Conservation (phyloP, 2,797 vertebrate genomes). For the Syncerus caffer region DNA sequence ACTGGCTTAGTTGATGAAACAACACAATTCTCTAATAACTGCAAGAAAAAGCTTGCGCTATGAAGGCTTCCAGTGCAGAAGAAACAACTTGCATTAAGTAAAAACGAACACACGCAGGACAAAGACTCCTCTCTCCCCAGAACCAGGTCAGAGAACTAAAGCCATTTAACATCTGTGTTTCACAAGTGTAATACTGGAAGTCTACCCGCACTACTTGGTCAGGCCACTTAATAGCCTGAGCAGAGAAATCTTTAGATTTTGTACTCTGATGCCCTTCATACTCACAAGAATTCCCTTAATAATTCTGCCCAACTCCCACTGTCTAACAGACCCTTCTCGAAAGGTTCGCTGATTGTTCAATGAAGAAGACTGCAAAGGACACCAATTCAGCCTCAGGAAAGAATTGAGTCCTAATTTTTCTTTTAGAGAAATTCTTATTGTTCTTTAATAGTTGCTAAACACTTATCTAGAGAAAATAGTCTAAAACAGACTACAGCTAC, state of each 20-base stretch:
- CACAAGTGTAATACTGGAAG: conserved; percentile 30
- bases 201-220: background rate
- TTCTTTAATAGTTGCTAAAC: conserved; percentile 23
- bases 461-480: background rate
- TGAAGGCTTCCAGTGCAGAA: conserved; percentile 21
- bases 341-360: background rate
- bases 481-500: background rate
- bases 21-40: conserved; percentile 1
- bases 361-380: conserved; percentile 5
- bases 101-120: conserved; percentile 30
- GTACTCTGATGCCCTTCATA: background rate
- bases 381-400: conserved; percentile 6
- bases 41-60: background rate
- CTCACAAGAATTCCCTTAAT: background rate
- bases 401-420: background rate
- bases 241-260: background rate
- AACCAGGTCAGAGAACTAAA: conserved; percentile 71
- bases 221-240: background rate
- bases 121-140: conserved; percentile 54
- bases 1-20: background rate
- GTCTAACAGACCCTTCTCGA: background rate
- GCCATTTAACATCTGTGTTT: conserved; percentile 33
- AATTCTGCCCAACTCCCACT: background rate
- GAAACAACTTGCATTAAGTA: conserved; percentile 23
- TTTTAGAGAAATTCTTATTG: background rate